Evolutionary conservation across 2,113 vertebrate species (phyloP), one percentile per base, ranked within the genome.

Genomic region (Sylvicapra grimmia): DNA sequence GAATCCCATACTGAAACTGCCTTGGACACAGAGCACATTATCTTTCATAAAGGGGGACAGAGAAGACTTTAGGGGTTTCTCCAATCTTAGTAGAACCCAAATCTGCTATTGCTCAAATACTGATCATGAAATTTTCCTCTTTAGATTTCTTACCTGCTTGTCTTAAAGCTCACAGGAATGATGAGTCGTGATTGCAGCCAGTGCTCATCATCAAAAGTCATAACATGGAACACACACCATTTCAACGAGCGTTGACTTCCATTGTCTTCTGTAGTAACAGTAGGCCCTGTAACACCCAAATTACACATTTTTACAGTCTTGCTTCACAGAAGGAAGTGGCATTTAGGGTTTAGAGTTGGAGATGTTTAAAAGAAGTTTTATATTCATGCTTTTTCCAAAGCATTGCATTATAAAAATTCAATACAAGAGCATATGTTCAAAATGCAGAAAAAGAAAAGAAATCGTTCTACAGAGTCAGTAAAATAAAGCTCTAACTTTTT

Each of bases 401-500:
- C 36, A 75, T 31, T 90, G n/a, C 79, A 88, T 85, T 80, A 51
- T 86, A 75, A 93, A 95, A 95, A 80, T 92, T 94, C 61, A 84
- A 13, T 58, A 33, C 1, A 96, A 92, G 8, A 90, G 33, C 7
- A 53, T 61, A 63, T 16, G 85, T 92, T 93, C 25, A 80, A 97
- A 89, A 92, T 65, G 11, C 12, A 93, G n/a, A 53, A 61, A 92
- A 91, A 93, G 54, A 72, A 83, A 84, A 97, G 3, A 95, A 90
- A 80, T 59, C 25, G 2, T 59, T 51, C 13, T 36, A 23, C 3
- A 72, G 56, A 86, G 40, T 91, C 53, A 59, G 49, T 51, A 59
- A 90, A 92, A 93, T 53, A 53, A 31, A 93, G 94, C 56, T 86
- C 4, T 68, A 93, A 92, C 53, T 95, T 97, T 94, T 96, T 84